These are phyloP conservation scores for Pavo muticus DNA, from an alignment of 2,113 vertebrate genomes.

Conservation along the genomic window DNA sequence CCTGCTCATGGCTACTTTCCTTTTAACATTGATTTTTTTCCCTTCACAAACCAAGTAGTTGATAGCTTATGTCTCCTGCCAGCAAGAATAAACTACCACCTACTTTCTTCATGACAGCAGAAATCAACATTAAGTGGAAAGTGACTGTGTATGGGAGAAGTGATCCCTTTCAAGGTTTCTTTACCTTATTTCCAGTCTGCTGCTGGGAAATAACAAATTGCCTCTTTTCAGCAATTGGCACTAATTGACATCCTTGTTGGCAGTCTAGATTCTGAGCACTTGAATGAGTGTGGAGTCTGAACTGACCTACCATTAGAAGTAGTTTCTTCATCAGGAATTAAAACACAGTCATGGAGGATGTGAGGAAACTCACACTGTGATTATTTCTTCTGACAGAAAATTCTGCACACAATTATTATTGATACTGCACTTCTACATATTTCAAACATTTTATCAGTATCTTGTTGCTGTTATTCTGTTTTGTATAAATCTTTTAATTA, in stretches of 20 bases:
- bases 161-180: constrained; percentile 43
- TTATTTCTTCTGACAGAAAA: background rate
- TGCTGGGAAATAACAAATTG: constrained; percentile 35
- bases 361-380: background rate
- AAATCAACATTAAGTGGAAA: constrained; percentile 53
- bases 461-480: background rate
- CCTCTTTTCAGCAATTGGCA: constrained; percentile 17
- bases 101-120: constrained; percentile 7
- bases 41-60: constrained; percentile 16
- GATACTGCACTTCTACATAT: background rate
- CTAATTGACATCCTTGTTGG: constrained; percentile 33
- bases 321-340: constrained; percentile 21
- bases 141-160: background rate
- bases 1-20: constrained; percentile 24
- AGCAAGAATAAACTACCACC: constrained; percentile 55
- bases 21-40: constrained; percentile 34
- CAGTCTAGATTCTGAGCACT: background rate
- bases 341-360: background rate
- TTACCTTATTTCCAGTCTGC: constrained; percentile 38
- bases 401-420: background rate
- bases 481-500: background rate
- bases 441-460: background rate
- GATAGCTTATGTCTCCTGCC: constrained; percentile 50
- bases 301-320: background rate
- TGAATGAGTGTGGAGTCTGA: background rate